A percentile compares a stretch with the other conserved stretches of the same genome.
Evolutionary conservation across 2,113 vertebrate genomes (phyloP).

Genomic region (Hiodon tergisus): DNA sequence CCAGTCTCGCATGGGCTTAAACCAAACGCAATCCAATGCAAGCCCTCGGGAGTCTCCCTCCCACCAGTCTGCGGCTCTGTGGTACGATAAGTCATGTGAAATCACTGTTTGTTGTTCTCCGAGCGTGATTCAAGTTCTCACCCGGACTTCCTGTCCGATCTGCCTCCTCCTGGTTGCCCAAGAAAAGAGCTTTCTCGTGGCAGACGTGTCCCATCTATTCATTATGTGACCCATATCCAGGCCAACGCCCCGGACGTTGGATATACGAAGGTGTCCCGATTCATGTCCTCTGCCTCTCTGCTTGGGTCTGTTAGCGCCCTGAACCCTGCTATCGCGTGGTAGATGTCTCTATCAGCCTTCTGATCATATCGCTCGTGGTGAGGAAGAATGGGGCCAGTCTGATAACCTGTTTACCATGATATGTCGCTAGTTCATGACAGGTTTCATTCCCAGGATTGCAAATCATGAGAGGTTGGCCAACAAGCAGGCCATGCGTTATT

Average conservation of each 20-base stretch:
- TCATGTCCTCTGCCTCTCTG: not conserved
- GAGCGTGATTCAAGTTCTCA: conserved; percentile 16
- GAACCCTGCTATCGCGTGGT: not conserved
- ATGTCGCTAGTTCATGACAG: conserved; percentile 5
- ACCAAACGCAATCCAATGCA: no score
- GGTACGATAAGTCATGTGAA: not conserved
- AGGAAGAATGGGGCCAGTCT: not conserved
- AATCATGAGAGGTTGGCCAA: conserved; percentile 51
- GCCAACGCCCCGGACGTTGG: not conserved
- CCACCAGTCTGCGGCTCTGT: not conserved
- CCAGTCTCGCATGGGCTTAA: no score
- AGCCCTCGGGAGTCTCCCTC: not conserved
- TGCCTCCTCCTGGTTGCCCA: conserved; percentile 23
- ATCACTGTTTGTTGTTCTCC: not conserved
- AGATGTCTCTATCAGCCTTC: not conserved
- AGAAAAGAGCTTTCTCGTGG: not conserved
- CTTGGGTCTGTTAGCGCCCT: not conserved
- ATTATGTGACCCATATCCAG: conserved; percentile 15
- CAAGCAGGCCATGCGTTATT: conserved; percentile 39
- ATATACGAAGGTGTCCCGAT: not conserved
- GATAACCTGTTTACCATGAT: not conserved
- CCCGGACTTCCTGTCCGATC: conserved; percentile 22
- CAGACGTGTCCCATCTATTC: not conserved
- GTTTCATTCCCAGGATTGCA: conserved; percentile 36
- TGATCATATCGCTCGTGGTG: not conserved